A percentile compares a stretch with the other conserved stretches of the same genome.
These are phyloP conservation scores for Adela reaumurella DNA, from an alignment of 2,888 invertebrate species.

Conservation along the genomic window DNA sequence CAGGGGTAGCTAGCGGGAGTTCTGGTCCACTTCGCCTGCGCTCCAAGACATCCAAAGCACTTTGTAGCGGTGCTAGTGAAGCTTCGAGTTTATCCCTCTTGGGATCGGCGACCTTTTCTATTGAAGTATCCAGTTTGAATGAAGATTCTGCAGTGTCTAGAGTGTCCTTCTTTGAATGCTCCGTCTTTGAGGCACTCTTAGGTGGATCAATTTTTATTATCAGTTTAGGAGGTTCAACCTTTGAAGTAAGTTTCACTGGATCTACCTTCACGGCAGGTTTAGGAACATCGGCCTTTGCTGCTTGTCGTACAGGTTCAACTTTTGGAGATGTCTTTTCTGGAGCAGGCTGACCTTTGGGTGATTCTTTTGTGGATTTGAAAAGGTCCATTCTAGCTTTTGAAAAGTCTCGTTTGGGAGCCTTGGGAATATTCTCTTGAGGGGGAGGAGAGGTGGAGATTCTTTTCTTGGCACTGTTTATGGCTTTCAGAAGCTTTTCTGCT, in stretches of 20 bases:
- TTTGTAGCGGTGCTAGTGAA: constrained; percentile 30
- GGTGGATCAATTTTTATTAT: constrained; percentile 4
- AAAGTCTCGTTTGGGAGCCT: constrained; percentile 30
- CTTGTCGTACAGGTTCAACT: constrained; percentile 12
- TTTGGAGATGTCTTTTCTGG: not conserved
- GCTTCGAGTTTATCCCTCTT: constrained; percentile 27
- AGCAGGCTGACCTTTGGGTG: constrained; percentile 7
- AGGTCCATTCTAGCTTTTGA: constrained; percentile 18
- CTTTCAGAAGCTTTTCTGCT: constrained; percentile 60
- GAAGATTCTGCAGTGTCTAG: constrained; percentile 27
- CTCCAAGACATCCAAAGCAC: constrained; percentile 37
- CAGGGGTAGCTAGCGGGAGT: constrained; percentile 30
- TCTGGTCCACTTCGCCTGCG: constrained; percentile 43
- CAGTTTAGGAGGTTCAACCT: constrained; percentile 27
- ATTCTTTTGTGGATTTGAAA: constrained; percentile 11
- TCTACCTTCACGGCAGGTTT: constrained; percentile 19
- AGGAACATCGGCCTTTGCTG: constrained; percentile 19
- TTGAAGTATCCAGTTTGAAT: constrained; percentile 27
- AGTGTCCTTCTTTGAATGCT: constrained; percentile 13
- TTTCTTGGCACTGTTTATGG: constrained; percentile 54
- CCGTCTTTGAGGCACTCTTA: not conserved
- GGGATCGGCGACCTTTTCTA: constrained; percentile 30
- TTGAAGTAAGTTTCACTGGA: constrained; percentile 19
- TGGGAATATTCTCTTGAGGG: constrained; percentile 27
- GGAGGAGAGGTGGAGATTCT: constrained; percentile 47